Percentiles rank a stretch among this genome's conserved stretches.
Evolutionary conservation across 2,888 invertebrate species (phyloP).

Genomic region (Drosophila basisetae): DNA sequence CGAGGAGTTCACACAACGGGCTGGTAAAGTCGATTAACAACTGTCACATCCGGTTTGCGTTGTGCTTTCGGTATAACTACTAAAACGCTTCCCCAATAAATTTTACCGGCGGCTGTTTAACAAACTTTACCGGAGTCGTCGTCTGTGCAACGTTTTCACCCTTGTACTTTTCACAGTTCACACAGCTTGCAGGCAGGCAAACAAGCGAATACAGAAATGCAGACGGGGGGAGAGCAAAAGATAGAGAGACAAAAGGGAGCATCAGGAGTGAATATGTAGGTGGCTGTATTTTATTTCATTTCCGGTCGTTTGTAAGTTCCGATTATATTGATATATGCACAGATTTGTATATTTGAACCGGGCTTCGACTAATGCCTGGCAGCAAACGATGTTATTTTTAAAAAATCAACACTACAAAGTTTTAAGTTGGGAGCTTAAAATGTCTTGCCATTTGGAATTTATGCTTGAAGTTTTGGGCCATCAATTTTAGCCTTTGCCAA

Average conservation of each 20-base stretch:
- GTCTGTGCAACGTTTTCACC: constrained; percentile 13
- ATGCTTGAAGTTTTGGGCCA: constrained; percentile 26
- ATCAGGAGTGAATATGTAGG: constrained; percentile 14
- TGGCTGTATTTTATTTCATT: constrained; percentile 51
- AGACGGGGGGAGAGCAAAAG: not conserved
- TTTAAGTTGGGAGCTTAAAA: not conserved
- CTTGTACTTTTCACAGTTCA: constrained; percentile 31
- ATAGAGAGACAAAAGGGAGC: not conserved
- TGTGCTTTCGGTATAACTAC: constrained; percentile 27
- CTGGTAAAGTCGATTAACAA: constrained; percentile 36
- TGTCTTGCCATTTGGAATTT: constrained; percentile 4
- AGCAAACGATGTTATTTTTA: not conserved
- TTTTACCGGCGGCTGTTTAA: constrained; percentile 62
- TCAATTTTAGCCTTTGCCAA: constrained; percentile 1
- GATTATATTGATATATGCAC: constrained; percentile 34
- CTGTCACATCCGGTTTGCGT: constrained; percentile 43
- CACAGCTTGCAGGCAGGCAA: constrained; percentile 29
- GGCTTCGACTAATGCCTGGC: no score
- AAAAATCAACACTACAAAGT: constrained; percentile 9
- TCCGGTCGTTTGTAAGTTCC: constrained; percentile 37
- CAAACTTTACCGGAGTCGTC: constrained; percentile 52
- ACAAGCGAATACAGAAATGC: constrained; percentile 17
- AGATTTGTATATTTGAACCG: constrained; percentile 12
- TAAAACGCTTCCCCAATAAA: constrained; percentile 56
- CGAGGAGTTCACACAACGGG: constrained; percentile 10